Conservation (phyloP, 1,140 invertebrate genomes). For the Drosophila dunni region DNA sequence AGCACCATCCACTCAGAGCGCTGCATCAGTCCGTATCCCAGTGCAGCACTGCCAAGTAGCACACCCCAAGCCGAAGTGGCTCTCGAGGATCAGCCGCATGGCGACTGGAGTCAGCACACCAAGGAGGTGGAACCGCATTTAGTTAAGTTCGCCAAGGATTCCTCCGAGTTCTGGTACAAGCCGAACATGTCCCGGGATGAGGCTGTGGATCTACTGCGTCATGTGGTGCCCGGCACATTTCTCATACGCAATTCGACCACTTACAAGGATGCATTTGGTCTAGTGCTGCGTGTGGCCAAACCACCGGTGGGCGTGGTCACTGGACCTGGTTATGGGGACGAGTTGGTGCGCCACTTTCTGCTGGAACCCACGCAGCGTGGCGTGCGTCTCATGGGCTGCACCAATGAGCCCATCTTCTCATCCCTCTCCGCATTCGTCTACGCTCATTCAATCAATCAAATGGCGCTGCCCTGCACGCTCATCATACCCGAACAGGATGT, state of each 20-base stretch:
- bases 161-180: slow-evolving; percentile 98
- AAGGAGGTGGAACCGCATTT: slow-evolving; percentile 95
- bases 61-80: neutral
- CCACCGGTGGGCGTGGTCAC: slow-evolving; percentile 87
- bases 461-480: slow-evolving; percentile 96
- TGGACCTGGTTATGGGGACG: slow-evolving; percentile 86
- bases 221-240: slow-evolving; percentile 96
- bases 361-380: slow-evolving; percentile 98
- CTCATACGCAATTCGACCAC: slow-evolving; percentile 93
- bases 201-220: slow-evolving; percentile 94
- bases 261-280: slow-evolving; percentile 93
- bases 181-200: slow-evolving; percentile 97
- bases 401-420: slow-evolving; percentile 98
- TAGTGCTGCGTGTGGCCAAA: slow-evolving; percentile 96
- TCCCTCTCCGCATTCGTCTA: slow-evolving; percentile 98
- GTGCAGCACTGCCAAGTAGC: neutral
- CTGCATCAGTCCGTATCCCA: slow-evolving; percentile 85
- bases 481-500: slow-evolving; percentile 90
- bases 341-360: slow-evolving; percentile 97
- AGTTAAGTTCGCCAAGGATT: slow-evolving; percentile 97
- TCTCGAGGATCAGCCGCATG: slow-evolving; percentile 85
- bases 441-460: slow-evolving; percentile 97
- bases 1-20: slow-evolving; percentile 78
- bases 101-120: slow-evolving; percentile 81
- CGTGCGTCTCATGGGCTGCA: slow-evolving; percentile 96